phyloP scores from a whole-genome alignment of 1,140 invertebrate genomes.

The Drosophila navojoa region DNA sequence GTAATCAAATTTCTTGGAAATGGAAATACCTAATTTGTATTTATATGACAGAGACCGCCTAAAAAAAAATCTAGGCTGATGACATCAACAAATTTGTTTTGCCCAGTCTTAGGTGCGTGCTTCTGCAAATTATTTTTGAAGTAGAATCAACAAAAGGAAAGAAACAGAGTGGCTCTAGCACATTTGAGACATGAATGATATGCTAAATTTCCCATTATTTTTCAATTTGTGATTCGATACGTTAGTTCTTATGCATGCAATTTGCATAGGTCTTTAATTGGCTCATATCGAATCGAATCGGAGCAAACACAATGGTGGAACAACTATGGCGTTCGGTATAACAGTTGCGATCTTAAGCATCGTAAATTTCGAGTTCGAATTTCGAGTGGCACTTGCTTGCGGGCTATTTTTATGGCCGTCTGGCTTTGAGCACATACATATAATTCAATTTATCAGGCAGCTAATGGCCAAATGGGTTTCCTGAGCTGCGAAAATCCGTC shows the following conservation, averaged over 20 bases:
- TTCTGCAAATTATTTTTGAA: too few species aligned
- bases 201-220: neutral
- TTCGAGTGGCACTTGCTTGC: neutral
- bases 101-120: too few species aligned
- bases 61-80: neutral
- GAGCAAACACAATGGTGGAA: neutral
- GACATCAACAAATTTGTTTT: too few species aligned
- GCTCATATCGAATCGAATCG: neutral
- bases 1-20: slow-evolving; percentile 2
- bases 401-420: slow-evolving; percentile 5
- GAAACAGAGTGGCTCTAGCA: too few species aligned
- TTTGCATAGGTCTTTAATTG: slow-evolving; percentile 10
- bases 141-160: too few species aligned
- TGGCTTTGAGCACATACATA: slow-evolving; percentile 2
- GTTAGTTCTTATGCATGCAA: neutral
- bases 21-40: slow-evolving; percentile 1
- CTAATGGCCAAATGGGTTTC: slow-evolving; percentile 6
- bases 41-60: neutral
- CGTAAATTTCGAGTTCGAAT: slow-evolving; percentile 5
- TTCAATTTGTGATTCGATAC: neutral
- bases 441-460: slow-evolving; percentile 11
- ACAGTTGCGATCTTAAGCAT: neutral
- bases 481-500: slow-evolving; percentile 15
- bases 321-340: neutral
- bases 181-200: neutral